phyloP scores from a whole-genome alignment of 1,140 invertebrate species.

The Tetranychus urticae region DNA sequence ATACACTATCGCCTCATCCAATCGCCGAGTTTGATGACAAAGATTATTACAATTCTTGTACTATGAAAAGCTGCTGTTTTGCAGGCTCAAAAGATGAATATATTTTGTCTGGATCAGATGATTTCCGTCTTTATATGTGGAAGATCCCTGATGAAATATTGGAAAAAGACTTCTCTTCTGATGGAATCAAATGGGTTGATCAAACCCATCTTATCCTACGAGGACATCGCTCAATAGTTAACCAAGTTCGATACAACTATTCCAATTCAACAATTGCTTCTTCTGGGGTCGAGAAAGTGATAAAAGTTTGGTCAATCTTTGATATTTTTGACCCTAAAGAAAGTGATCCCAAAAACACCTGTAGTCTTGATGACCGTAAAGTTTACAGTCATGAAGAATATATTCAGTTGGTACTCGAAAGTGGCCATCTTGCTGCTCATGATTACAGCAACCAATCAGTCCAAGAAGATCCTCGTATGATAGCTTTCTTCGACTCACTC shows the following conservation, averaged over 20 bases:
- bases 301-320: conserved; percentile 66
- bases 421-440: conserved; percentile 31
- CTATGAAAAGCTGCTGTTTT: conserved; percentile 87
- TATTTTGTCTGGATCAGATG: conserved; percentile 72
- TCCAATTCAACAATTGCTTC: conserved; percentile 62
- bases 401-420: conserved; percentile 48
- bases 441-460: conserved; percentile 48
- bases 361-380: conserved; percentile 28
- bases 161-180: neutral
- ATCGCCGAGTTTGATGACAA: conserved; percentile 65
- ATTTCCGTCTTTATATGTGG: conserved; percentile 88
- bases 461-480: conserved; percentile 73
- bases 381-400: conserved; percentile 69
- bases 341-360: conserved; percentile 10
- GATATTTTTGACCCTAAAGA: conserved; percentile 30
- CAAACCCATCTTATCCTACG: conserved; percentile 52
- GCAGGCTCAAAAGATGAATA: conserved; percentile 70
- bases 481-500: conserved; percentile 83
- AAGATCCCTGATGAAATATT: conserved; percentile 38
- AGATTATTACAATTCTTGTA: conserved; percentile 84
- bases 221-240: conserved; percentile 82
- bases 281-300: conserved; percentile 82
- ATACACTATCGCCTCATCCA: conserved; percentile 33
- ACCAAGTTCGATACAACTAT: conserved; percentile 75
- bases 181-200: conserved; percentile 24